Percentiles rank a stretch among this genome's conserved stretches.
phyloP scores from a whole-genome alignment of 2,113 vertebrate genomes.

The Psittacula cyanocephala region DNA sequence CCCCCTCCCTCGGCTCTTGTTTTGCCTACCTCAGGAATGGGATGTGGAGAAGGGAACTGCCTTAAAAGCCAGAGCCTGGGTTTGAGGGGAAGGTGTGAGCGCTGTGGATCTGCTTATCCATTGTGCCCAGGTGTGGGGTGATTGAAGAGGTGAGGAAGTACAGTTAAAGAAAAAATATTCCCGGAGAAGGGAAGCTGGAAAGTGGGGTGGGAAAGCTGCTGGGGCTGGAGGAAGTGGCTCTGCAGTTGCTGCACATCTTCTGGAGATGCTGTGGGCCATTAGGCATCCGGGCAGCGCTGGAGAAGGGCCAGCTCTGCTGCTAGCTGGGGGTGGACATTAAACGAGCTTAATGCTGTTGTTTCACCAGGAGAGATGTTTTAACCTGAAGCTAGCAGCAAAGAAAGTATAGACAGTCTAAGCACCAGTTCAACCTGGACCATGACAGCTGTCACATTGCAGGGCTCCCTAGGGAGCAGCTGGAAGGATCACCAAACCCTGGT shows the following conservation, averaged over 20 bases:
- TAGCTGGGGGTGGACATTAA: neutral
- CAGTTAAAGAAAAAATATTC: neutral
- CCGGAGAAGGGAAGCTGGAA: neutral
- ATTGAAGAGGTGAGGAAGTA: neutral
- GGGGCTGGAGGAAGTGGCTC: neutral
- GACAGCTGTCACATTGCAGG: rapidly evolving
- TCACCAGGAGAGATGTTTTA: neutral
- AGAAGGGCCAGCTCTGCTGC: neutral
- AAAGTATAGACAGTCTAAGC: neutral
- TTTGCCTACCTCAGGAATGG: neutral
- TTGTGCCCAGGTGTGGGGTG: neutral
- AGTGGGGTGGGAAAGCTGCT: neutral
- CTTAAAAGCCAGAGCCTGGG: neutral
- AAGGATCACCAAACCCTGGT: neutral
- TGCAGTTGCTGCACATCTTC: neutral
- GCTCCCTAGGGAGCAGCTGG: neutral
- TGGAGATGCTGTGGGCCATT: neutral
- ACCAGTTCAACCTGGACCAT: neutral
- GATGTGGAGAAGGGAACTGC: neutral
- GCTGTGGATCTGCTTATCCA: neutral
- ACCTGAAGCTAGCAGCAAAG: neutral
- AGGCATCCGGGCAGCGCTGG: neutral
- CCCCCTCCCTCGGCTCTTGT: neutral
- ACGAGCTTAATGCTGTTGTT: neutral
- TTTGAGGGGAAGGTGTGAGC: neutral